These are phyloP conservation scores for Drosophila repletoides DNA, from an alignment of 1,140 invertebrate species.

Conservation along the genomic window DNA sequence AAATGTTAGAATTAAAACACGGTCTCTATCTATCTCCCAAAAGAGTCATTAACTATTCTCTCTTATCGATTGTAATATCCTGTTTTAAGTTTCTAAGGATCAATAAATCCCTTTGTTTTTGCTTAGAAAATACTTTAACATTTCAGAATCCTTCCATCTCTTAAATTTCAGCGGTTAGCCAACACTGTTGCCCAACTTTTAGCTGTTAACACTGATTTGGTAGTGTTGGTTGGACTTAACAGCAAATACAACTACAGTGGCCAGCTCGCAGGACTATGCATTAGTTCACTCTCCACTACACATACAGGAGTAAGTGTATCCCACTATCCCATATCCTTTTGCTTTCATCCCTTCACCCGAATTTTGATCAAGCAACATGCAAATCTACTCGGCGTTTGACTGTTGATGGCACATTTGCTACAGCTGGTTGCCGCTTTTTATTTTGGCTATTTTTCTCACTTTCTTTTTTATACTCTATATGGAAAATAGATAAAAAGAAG, in stretches of 20 bases:
- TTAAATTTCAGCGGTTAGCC: no score
- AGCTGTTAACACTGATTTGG: conserved; percentile 14
- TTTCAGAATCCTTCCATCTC: no score
- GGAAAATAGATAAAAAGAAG: no score
- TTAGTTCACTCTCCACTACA: conserved; percentile 19
- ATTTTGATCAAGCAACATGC: conserved; percentile 65
- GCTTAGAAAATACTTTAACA: no score
- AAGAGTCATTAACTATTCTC: no score
- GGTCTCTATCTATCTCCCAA: no score
- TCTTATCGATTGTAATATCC: no score
- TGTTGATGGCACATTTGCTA: conserved; percentile 74
- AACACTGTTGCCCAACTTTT: neutral
- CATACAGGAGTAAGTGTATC: neutral
- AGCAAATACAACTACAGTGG: conserved; percentile 7
- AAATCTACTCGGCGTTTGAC: conserved; percentile 65
- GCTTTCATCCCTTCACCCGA: conserved; percentile 25
- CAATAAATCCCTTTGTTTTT: no score
- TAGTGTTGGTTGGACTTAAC: conserved; percentile 7
- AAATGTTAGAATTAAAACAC: no score
- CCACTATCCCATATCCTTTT: neutral
- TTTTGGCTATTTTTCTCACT: conserved; percentile 20
- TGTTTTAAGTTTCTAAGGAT: no score
- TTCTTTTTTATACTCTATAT: conserved; percentile 6
- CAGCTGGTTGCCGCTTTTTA: conserved; percentile 42
- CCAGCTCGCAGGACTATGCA: conserved; percentile 9